Base-by-base conservation (phyloP, 1,140 invertebrate genomes). In the Meteorus sp. region DNA sequence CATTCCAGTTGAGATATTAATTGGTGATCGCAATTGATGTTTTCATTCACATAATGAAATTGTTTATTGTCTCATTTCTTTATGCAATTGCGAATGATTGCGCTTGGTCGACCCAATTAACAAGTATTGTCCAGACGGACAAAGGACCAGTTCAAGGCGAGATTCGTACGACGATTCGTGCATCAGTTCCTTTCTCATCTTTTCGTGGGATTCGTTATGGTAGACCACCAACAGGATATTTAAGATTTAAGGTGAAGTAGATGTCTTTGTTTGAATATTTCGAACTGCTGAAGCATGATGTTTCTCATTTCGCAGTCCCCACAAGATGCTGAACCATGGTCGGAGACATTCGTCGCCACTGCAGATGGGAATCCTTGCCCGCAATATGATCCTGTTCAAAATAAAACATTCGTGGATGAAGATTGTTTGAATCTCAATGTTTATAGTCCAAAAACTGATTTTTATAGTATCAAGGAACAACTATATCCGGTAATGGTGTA, bases 401-500 rank as follows among this genome's bases (percentile, higher is more conserved):
- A 6, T 11, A 9, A 8, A 7, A 11, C 25, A 5, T 20, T 17
- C n/a, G 53, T 27, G 2, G 23, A 41, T 1, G 53, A 55, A 44
- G 53, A 55, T 29, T 55, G 53, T 13, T 31, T 55, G 25, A 44
- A 27, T 55, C 22, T 55, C 20, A 55, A 44, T 55, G 53, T 55
- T 39, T 83, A 81, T 54, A 81, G 81, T 45, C 79, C 80, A 29
- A 77, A 25, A 25, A 47, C 44, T 19, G 11, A 43, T 43, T 43
- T 43, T 19, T 6, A 5, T 17, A 7, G 7, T 1, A 19, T 19
- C 11, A 2, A 6, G 9, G 33, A 35, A n/a, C 5, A 43, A 43
- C 9, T 78, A 51, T 80, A 85, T 58, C 85, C 89, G 1, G 89
- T 92, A 0, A 87, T 93, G 85, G 83, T 91, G 1, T 93, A 85